Evolutionary conservation across 2,888 invertebrate genomes (phyloP).

Genomic region (Drosophila macrospina): DNA sequence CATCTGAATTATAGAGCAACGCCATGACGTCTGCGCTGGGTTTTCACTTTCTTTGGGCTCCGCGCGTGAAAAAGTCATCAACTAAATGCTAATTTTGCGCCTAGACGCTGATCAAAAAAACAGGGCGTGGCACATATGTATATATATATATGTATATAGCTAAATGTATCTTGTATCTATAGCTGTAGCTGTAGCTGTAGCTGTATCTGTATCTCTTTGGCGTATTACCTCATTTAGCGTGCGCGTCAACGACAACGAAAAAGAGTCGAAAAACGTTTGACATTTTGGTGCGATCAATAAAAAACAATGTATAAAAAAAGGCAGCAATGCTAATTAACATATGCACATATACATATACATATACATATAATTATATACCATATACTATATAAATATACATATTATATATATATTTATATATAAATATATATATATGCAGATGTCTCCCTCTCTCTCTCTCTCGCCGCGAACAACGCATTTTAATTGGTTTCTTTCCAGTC

Average conservation of each 20-base stretch:
- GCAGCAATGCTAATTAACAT: constrained; percentile 78
- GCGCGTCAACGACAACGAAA: constrained; percentile 42
- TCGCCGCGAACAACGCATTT: constrained; percentile 50
- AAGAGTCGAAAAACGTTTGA: constrained; percentile 75
- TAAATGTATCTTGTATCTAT: constrained; percentile 7
- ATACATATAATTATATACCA: constrained; percentile 49
- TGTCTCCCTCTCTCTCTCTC: constrained; percentile 44
- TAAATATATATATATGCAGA: constrained; percentile 11
- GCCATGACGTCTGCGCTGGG: constrained; percentile 46
- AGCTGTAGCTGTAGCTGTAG: constrained; percentile 22
- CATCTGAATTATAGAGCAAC: constrained; percentile 1
- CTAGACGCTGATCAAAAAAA: constrained; percentile 37
- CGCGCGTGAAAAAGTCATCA: constrained; percentile 57
- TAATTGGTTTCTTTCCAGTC: constrained; percentile 79
- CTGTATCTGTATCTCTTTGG: constrained; percentile 34
- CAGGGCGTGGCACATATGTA: constrained; percentile 52
- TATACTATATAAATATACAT: constrained; percentile 26
- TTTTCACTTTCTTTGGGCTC: constrained; percentile 56
- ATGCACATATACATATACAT: constrained; percentile 47
- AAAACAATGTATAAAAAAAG: constrained; percentile 61
- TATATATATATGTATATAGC: constrained; percentile 1
- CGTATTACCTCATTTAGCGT: constrained; percentile 74
- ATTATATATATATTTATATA: constrained; percentile 30
- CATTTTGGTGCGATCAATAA: constrained; percentile 79
- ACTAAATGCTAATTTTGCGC: constrained; percentile 63